These are phyloP conservation scores for Gymnothorax reevesii DNA, from an alignment of 2,797 vertebrate genomes.

Conservation along the genomic window DNA sequence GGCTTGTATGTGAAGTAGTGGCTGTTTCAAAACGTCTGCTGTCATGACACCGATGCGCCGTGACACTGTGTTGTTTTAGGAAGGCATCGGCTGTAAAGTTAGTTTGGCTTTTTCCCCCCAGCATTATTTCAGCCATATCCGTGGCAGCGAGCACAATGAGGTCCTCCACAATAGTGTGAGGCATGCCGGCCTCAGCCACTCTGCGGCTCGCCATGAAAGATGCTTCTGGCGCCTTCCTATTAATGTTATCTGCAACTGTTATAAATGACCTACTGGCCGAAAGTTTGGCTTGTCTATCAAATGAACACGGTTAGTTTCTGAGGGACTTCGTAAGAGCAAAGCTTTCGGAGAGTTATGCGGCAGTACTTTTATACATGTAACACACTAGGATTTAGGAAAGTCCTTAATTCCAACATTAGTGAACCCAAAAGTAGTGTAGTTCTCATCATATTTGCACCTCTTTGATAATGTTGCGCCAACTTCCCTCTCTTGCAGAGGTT, in stretches of 20 bases:
- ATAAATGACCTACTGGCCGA: constrained; percentile 18
- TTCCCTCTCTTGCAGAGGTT: background rate
- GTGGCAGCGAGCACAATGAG: background rate
- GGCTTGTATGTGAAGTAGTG: constrained; percentile 6
- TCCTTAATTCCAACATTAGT: background rate
- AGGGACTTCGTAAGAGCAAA: constrained; percentile 19
- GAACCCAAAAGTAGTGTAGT: constrained; percentile 29
- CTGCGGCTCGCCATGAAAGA: constrained; percentile 23
- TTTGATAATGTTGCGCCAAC: constrained; percentile 9
- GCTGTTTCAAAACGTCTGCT: background rate
- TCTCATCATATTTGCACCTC: constrained; percentile 23
- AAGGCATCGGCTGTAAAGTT: constrained; percentile 18
- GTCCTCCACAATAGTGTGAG: constrained; percentile 25
- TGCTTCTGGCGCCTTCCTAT: background rate
- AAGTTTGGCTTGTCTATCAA: constrained; percentile 31
- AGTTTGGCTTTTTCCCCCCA: background rate
- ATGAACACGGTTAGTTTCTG: constrained; percentile 20
- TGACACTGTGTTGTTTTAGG: background rate
- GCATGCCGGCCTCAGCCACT: constrained; percentile 26
- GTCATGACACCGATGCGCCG: no score
- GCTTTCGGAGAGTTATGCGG: constrained; percentile 21
- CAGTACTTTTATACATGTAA: constrained; percentile 15
- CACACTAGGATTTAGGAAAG: constrained; percentile 19
- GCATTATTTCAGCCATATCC: constrained; percentile 13
- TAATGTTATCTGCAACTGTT: constrained; percentile 5